Percentiles rank a stretch among this genome's conserved stretches.
phyloP scores from a whole-genome alignment of 1,140 invertebrate species.

The Macrotrachela quadricornifera region DNA sequence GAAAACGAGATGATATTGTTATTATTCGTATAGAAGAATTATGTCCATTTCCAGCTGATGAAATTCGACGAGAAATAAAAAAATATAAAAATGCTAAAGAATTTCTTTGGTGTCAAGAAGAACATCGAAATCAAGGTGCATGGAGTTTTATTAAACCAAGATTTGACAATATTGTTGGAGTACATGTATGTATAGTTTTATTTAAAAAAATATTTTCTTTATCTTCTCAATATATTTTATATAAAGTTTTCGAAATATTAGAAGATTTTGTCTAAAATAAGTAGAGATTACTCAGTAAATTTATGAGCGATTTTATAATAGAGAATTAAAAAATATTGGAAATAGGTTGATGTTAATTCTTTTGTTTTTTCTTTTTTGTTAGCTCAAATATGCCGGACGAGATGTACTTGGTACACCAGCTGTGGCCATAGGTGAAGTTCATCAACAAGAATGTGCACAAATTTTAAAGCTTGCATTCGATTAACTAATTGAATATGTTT shows the following conservation, averaged over 20 bases:
- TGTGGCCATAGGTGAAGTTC: slow-evolving; percentile 4
- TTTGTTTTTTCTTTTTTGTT: too few relatives aligned
- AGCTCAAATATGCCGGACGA: slow-evolving; percentile 5
- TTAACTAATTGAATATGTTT: too few relatives aligned
- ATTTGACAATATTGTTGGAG: slow-evolving; percentile 68
- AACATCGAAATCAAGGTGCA: slow-evolving; percentile 87
- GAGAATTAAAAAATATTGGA: too few relatives aligned
- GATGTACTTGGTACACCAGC: background rate
- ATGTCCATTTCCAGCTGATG: slow-evolving; percentile 64
- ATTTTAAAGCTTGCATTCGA: too few relatives aligned
- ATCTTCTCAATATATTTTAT: too few relatives aligned
- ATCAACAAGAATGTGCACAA: background rate
- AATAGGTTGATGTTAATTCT: too few relatives aligned
- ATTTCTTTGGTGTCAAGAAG: slow-evolving; percentile 92
- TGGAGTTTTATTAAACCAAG: slow-evolving; percentile 72
- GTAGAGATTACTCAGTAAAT: too few relatives aligned
- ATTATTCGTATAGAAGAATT: slow-evolving; percentile 69
- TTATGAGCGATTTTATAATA: too few relatives aligned
- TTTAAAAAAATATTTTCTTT: too few relatives aligned
- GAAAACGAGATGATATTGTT: slow-evolving; percentile 43
- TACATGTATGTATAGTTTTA: slow-evolving; percentile 19
- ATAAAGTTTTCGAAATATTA: too few relatives aligned
- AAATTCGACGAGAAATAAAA: slow-evolving; percentile 47
- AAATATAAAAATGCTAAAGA: slow-evolving; percentile 32
- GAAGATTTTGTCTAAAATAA: too few relatives aligned